Percentiles rank a stretch among this genome's conserved stretches.
phyloP scores from a whole-genome alignment of 2,888 invertebrate genomes.

The Ophion slaviceki region DNA sequence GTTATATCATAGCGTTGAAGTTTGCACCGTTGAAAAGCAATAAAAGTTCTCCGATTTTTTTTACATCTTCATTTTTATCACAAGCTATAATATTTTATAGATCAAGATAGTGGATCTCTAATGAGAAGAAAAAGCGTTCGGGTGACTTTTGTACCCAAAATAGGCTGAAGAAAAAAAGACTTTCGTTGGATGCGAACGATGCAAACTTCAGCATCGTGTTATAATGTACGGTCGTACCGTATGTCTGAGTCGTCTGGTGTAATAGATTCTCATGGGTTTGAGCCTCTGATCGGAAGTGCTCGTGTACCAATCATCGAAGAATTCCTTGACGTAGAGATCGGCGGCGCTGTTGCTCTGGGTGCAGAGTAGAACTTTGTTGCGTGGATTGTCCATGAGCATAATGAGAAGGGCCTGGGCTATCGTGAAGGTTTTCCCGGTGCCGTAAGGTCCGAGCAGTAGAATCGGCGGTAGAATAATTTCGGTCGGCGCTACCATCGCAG shows the following conservation, averaged over 20 bases:
- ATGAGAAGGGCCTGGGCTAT: constrained; percentile 86
- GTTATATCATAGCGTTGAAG: too few species aligned
- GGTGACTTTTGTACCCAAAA: too few species aligned
- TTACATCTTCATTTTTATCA: too few species aligned
- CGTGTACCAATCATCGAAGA: constrained; percentile 91
- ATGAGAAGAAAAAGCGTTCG: too few species aligned
- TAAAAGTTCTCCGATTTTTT: too few species aligned
- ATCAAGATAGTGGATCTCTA: too few species aligned
- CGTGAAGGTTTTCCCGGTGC: constrained; percentile 95
- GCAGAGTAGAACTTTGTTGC: constrained; percentile 90
- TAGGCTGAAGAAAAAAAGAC: too few species aligned
- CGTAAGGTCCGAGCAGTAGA: constrained; percentile 91
- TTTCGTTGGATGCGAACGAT: too few species aligned
- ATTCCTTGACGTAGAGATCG: constrained; percentile 93
- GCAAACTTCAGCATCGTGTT: too few species aligned
- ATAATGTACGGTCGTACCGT: constrained; percentile 86
- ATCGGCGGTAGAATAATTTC: constrained; percentile 88
- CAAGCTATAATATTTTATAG: too few species aligned
- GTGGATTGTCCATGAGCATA: constrained; percentile 86
- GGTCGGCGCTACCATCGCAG: constrained; percentile 89
- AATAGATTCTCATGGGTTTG: constrained; percentile 90
- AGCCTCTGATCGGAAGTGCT: constrained; percentile 87
- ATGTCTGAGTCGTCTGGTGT: constrained; percentile 91
- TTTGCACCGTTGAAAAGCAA: too few species aligned
- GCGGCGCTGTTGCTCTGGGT: constrained; percentile 95